These are phyloP conservation scores for Diglossa cyanea DNA, from an alignment of 2,797 vertebrate species.

Conservation along the genomic window DNA sequence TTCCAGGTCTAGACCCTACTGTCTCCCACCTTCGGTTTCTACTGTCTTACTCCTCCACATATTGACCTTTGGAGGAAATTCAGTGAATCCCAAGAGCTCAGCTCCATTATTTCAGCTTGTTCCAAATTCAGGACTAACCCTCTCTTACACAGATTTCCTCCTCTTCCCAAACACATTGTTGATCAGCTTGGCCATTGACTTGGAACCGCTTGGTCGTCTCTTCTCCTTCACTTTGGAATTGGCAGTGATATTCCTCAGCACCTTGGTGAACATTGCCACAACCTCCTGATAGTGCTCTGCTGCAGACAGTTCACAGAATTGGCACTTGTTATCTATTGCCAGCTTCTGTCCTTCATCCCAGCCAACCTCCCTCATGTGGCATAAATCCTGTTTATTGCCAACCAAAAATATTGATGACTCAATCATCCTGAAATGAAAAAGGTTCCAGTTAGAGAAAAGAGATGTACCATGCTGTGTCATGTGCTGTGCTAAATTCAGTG, in stretches of 20 bases:
- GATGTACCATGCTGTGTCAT: background rate
- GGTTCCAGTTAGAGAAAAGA: background rate
- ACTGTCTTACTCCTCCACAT: background rate
- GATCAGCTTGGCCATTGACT: constrained; percentile 88
- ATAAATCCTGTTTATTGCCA: constrained; percentile 90
- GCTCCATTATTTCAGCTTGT: background rate
- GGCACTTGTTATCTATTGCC: constrained; percentile 79
- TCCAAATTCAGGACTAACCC: background rate
- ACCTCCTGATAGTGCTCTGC: constrained; percentile 87
- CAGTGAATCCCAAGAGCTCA: background rate
- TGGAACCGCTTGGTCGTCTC: constrained; percentile 83
- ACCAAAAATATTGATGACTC: constrained; percentile 82
- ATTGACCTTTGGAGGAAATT: background rate
- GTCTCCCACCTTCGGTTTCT: background rate
- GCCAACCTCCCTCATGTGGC: constrained; percentile 83
- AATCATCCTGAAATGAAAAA: constrained; percentile 69
- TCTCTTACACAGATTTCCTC: constrained; percentile 83
- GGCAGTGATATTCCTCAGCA: constrained; percentile 75
- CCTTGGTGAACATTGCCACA: constrained; percentile 81
- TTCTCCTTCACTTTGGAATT: constrained; percentile 81
- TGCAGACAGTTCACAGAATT: constrained; percentile 87
- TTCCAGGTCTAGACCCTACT: background rate
- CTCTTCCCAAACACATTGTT: constrained; percentile 89
- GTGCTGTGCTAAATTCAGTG: background rate
- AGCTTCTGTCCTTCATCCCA: constrained; percentile 84